Percentiles rank a stretch among this genome's conserved stretches.
These are phyloP conservation scores for Stenotaenia linearis DNA, from an alignment of 2,888 invertebrate genomes.

Conservation along the genomic window DNA sequence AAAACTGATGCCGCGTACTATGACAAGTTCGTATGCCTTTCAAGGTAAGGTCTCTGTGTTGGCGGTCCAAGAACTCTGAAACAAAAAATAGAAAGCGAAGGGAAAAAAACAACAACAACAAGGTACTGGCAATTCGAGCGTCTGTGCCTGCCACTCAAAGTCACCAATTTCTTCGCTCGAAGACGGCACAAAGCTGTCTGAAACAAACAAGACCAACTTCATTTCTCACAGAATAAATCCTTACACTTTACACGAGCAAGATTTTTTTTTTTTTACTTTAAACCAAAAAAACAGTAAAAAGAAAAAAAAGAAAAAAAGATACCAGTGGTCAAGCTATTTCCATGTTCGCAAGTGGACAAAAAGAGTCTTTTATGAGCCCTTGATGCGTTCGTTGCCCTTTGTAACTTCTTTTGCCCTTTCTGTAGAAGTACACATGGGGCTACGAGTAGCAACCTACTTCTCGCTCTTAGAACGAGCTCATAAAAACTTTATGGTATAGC, in stretches of 20 bases:
- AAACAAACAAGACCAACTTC: slow-evolving; percentile 20
- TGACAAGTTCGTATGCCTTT: background rate
- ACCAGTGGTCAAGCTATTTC: slow-evolving; percentile 14
- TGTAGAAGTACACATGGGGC: background rate
- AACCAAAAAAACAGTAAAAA: background rate
- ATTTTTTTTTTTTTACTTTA: background rate
- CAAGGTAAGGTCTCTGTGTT: background rate
- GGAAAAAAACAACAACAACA: background rate
- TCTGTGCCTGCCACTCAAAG: slow-evolving; percentile 19
- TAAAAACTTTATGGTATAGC: slow-evolving; percentile 13
- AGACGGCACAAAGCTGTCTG: background rate
- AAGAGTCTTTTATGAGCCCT: slow-evolving; percentile 16
- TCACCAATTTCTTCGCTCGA: background rate
- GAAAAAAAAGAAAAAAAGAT: background rate
- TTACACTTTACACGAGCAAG: background rate
- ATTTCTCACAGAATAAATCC: slow-evolving; percentile 3
- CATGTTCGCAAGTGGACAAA: slow-evolving; percentile 7
- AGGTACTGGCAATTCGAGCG: background rate
- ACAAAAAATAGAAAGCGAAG: background rate
- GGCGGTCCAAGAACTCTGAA: background rate
- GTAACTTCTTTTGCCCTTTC: background rate
- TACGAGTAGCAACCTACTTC: slow-evolving; percentile 1
- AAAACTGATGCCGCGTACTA: background rate
- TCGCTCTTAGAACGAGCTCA: slow-evolving; percentile 17
- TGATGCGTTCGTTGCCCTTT: slow-evolving; percentile 15